These are phyloP conservation scores for Crypturellus tataupa DNA, from an alignment of 2,797 vertebrate genomes.

Conservation along the genomic window DNA sequence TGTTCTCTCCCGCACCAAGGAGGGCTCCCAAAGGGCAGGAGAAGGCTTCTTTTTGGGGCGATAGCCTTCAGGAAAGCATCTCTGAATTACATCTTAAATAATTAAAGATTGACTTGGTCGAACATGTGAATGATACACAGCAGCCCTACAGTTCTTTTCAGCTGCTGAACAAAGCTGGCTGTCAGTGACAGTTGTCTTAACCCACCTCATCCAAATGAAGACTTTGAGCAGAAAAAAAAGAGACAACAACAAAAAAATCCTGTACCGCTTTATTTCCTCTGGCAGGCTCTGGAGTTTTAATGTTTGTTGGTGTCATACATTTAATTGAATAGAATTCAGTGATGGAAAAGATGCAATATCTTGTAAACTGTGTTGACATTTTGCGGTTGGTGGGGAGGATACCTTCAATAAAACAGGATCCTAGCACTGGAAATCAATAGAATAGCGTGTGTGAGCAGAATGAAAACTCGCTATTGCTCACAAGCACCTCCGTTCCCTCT, in stretches of 20 bases:
- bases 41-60: rapidly evolving
- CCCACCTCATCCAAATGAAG: constrained; percentile 48
- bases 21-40: not conserved
- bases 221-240: not conserved
- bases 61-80: not conserved
- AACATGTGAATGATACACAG: constrained; percentile 13
- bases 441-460: constrained; percentile 69
- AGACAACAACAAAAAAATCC: not conserved
- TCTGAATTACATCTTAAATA: not conserved
- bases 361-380: constrained; percentile 74
- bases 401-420: constrained; percentile 72
- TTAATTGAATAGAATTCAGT: constrained; percentile 52
- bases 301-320: constrained; percentile 6
- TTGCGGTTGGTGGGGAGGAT: constrained; percentile 66
- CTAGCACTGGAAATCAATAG: constrained; percentile 69
- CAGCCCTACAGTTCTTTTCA: constrained; percentile 21
- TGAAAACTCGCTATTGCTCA: constrained; percentile 59
- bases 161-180: constrained; percentile 42
- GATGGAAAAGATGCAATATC: constrained; percentile 62
- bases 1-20: not conserved
- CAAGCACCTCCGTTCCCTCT: constrained; percentile 59
- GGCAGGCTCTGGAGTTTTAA: constrained; percentile 5
- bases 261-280: not conserved
- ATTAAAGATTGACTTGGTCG: constrained; percentile 5
- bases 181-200: constrained; percentile 33